Conservation (phyloP, 2,888 invertebrate genomes). For the Polietes domitor region DNA sequence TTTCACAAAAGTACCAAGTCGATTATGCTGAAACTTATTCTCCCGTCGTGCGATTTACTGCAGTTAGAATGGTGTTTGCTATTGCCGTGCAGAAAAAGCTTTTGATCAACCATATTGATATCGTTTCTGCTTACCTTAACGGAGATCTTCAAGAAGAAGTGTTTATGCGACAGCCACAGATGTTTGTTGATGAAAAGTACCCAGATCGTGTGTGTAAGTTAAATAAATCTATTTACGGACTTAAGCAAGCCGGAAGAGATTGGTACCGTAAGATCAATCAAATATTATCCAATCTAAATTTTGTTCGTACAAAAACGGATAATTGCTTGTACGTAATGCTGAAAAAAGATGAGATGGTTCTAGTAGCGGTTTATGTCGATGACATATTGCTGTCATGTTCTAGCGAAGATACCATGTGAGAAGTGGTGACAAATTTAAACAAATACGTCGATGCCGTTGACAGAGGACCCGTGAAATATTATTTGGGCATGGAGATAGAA, state of each 20-base stretch:
- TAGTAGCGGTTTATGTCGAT: conserved; percentile 59
- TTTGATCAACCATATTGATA: conserved; percentile 55
- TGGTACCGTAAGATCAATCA: conserved; percentile 42
- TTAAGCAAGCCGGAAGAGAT: conserved; percentile 66
- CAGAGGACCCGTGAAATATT: conserved; percentile 57
- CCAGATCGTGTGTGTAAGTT: conserved; percentile 50
- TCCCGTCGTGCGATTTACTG: conserved; percentile 38
- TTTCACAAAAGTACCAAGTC: conserved; percentile 50
- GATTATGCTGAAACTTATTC: conserved; percentile 60
- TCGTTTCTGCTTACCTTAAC: conserved; percentile 60
- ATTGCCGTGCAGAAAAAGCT: conserved; percentile 44
- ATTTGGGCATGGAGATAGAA: conserved; percentile 58
- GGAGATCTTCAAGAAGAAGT: conserved; percentile 45
- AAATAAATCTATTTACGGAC: conserved; percentile 61
- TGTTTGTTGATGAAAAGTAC: conserved; percentile 46
- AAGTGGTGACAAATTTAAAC: conserved; percentile 47
- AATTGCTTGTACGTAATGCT: conserved; percentile 35
- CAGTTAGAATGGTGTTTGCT: conserved; percentile 26
- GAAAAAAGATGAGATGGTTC: no score
- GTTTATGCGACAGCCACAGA: conserved; percentile 64
- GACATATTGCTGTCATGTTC: conserved; percentile 51
- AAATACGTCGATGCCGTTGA: no score
- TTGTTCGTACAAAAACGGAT: conserved; percentile 45
- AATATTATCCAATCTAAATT: conserved; percentile 24
- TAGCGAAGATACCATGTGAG: conserved; percentile 24